Evolutionary conservation across 2,113 vertebrate genomes (phyloP).

Genomic region (Lasiurus borealis): DNA sequence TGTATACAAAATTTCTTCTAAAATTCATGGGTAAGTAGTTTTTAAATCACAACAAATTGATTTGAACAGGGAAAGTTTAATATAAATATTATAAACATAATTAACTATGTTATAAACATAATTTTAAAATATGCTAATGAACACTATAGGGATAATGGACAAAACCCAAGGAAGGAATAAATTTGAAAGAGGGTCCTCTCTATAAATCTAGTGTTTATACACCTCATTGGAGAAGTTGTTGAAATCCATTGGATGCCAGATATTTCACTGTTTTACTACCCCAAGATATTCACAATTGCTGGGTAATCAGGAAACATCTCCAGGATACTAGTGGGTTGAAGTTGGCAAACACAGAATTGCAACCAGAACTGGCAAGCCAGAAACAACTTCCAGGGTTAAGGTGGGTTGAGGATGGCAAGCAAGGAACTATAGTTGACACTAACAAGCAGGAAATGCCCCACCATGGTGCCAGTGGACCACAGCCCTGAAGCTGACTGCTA

Average conservation of each 20-base stretch:
- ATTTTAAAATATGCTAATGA: background rate
- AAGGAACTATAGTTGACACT: background rate
- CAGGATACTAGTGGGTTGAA: background rate
- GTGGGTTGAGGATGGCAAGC: background rate
- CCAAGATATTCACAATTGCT: background rate
- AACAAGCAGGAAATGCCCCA: background rate
- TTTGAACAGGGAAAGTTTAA: too few species aligned
- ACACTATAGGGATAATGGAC: background rate
- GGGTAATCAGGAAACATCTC: background rate
- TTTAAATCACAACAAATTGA: background rate
- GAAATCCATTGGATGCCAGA: background rate
- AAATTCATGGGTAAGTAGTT: background rate
- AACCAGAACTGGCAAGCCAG: background rate
- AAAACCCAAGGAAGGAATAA: background rate
- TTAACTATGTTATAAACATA: background rate
- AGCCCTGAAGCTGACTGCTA: background rate
- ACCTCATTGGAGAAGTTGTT: background rate
- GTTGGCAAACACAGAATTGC: background rate
- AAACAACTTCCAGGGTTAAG: background rate
- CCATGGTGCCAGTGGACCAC: background rate
- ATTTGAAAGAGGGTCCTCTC: background rate
- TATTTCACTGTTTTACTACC: background rate
- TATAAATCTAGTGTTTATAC: background rate
- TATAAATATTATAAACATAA: background rate
- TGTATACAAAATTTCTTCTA: background rate